Base-by-base conservation (phyloP, 2,888 invertebrate genomes). In the Pinctada fucata region DNA sequence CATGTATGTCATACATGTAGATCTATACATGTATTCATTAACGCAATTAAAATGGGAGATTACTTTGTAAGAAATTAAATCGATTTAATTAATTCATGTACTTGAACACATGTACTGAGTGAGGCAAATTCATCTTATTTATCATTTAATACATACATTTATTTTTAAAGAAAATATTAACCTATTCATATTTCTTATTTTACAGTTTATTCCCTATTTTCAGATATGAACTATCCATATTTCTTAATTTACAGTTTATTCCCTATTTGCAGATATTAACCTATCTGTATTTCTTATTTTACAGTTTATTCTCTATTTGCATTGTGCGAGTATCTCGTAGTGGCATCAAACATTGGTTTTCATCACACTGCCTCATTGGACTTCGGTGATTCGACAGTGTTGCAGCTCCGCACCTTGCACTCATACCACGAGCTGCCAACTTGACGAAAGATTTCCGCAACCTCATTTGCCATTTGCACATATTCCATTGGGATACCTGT, bases 291-390 rank as follows among this genome's bases (percentile, higher is more conserved):
- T 69, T 68, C 80, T 79, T 81, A 84, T 79, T 83, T 96, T 96
- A 87, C 95, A 97, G 97, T 98, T 86, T 98, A 98, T 93, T 97
- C 97, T 52, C 93, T 96, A 92, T 98, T 98, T 93, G 97, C 97
- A 49, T 94, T 97, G 77, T 95, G 96, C 81, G 98, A 99, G 93
- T 99, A 99, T 92, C 94, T 97, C 82, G 97, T 98, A 67, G 97
- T 99, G 16, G 93, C 97, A 71, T 96, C 97, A 84, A 99, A 99
- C 92, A 98, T 99, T 94, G 95, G 95, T 87, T 99, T 96, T 93
- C 99, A 99, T 91, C 95, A 96, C 6, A 82, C 87, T 10, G 82
- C 84, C 51, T 64, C 78, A 68, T 68, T 82, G 51, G 88, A 88
- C 79, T 88, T 86, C 79, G 72, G 65, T 45, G 82, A 77, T 31